Evolutionary conservation across 2,888 invertebrate genomes (phyloP).

Genomic region (Synergus japonicus): DNA sequence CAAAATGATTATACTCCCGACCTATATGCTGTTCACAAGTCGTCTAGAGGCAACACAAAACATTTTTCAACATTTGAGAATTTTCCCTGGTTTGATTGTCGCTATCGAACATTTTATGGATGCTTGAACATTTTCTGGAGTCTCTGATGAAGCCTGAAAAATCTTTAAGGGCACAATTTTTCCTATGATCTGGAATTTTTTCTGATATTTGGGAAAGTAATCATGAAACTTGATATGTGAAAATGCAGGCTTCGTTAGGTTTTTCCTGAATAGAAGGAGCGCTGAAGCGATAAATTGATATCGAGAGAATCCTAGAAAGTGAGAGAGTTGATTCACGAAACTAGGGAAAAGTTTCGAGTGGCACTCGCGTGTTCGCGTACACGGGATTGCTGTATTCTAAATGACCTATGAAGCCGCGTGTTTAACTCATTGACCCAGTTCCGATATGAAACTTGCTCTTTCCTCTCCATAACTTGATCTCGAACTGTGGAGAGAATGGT

Average conservation of each 20-base stretch:
- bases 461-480: conserved; percentile 51
- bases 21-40: conserved; percentile 49
- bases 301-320: background rate
- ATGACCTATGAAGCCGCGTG: conserved; percentile 44
- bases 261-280: background rate
- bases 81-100: no score
- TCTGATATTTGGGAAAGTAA: background rate
- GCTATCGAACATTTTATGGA: no score
- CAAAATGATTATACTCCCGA: conserved; percentile 62
- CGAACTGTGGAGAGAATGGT: conserved; percentile 7
- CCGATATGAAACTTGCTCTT: conserved; percentile 63
- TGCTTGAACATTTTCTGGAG: no score
- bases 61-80: background rate
- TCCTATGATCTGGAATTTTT: no score
- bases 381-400: conserved; percentile 6
- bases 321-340: background rate
- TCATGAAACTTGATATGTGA: background rate
- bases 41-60: background rate
- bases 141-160: no score
- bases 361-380: background rate
- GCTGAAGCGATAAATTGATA: background rate
- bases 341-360: conserved; percentile 12
- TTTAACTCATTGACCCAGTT: conserved; percentile 66
- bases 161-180: no score
- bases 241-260: background rate